Conservation (phyloP, 1,140 invertebrate genomes). For the Dendroctonus valens region DNA sequence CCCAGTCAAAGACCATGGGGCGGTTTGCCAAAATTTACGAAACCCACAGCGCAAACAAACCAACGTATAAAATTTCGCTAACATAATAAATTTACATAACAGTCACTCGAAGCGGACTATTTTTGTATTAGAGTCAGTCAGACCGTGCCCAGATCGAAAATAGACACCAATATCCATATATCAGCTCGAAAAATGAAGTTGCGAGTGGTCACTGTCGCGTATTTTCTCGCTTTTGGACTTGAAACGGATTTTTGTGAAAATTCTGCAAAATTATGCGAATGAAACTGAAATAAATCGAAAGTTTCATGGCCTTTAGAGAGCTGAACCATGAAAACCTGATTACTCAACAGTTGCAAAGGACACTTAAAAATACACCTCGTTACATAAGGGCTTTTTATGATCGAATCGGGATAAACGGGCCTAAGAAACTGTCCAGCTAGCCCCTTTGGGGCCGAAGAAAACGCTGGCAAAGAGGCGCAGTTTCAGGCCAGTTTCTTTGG, state of each 20-base stretch:
- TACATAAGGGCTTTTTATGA: constrained; percentile 2
- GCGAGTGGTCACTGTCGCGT: constrained; percentile 1
- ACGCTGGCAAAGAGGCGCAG: not conserved
- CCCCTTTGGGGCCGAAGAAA: too few relatives aligned
- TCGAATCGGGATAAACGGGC: too few relatives aligned
- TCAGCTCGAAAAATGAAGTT: constrained; percentile 18
- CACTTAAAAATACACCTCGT: constrained; percentile 8
- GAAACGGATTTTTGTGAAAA: not conserved
- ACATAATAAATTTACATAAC: constrained; percentile 34
- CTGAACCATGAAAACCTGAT: not conserved
- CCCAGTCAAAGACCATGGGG: not conserved
- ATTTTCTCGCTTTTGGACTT: not conserved
- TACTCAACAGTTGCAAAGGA: not conserved
- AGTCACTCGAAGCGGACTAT: constrained; percentile 12
- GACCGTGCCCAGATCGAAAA: constrained; percentile 22
- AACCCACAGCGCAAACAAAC: constrained; percentile 20
- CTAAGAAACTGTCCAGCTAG: too few relatives aligned
- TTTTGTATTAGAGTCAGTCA: constrained; percentile 17
- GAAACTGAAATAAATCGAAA: not conserved
- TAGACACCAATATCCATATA: constrained; percentile 25
- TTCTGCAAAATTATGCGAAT: not conserved
- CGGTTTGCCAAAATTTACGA: constrained; percentile 20
- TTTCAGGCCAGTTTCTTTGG: not conserved
- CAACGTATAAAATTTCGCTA: constrained; percentile 34
- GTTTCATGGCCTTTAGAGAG: not conserved